phyloP scores from a whole-genome alignment of 1,140 invertebrate species.

The Charaxes varanes region DNA sequence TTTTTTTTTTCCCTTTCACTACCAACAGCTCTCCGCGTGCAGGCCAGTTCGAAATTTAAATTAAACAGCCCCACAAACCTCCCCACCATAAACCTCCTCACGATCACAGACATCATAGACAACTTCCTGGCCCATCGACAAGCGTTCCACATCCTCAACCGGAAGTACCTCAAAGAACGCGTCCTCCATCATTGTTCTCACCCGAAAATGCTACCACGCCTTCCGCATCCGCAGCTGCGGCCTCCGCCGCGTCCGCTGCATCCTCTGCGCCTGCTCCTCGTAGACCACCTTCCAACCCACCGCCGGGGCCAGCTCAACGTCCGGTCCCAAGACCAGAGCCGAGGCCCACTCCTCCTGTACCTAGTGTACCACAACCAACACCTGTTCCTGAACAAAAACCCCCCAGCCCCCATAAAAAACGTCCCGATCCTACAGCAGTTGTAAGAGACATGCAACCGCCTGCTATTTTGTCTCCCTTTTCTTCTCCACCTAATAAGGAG shows the following conservation, averaged over 20 bases:
- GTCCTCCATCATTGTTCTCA: conserved; percentile 57
- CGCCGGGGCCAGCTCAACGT: conserved; percentile 4
- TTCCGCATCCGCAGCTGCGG: conserved; percentile 28
- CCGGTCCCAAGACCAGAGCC: conserved; percentile 22
- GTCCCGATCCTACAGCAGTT: conserved; percentile 42
- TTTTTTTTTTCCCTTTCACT: too few relatives aligned
- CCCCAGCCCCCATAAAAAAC: conserved; percentile 43
- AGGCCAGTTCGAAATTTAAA: too few relatives aligned
- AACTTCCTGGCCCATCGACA: conserved; percentile 20
- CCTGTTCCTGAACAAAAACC: conserved; percentile 24
- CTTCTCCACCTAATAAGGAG: conserved; percentile 48
- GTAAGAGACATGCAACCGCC: conserved; percentile 61
- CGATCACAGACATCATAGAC: conserved; percentile 41
- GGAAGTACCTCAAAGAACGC: conserved; percentile 41
- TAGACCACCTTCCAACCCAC: conserved; percentile 28
- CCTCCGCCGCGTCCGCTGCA: conserved; percentile 36
- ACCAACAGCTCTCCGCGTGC: too few relatives aligned
- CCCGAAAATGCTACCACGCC: conserved; percentile 55
- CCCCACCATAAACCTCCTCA: conserved; percentile 52
- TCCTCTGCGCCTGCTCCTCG: conserved; percentile 31
- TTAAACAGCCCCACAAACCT: conserved; percentile 47
- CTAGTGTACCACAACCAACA: conserved; percentile 13
- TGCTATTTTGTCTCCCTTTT: conserved; percentile 59
- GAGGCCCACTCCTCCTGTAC: conserved; percentile 10
- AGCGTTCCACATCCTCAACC: conserved; percentile 19